Base-by-base conservation (phyloP, 2,888 invertebrate species). In the Eristalinus aeneus region DNA sequence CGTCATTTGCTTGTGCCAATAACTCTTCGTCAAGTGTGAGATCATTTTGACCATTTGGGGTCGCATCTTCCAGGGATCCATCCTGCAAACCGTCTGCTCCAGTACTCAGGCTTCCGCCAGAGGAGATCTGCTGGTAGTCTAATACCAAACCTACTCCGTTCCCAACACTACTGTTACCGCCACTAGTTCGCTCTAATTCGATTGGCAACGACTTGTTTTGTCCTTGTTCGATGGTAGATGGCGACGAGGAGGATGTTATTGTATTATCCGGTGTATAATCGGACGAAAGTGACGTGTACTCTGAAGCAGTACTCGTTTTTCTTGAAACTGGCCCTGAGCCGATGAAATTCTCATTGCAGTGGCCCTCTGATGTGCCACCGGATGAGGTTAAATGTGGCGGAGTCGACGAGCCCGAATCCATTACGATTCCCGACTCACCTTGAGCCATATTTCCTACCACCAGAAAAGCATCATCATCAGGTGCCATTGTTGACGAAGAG, bases 251-350 rank as follows among this genome's bases (percentile, higher is more conserved):
- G 12, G 91, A 91, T 27, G 92, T 92, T 16, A 92, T 90, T 12
- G 94, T 94, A 88, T 93, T 93, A 85, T 94, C 94, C 0, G 94
- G 94, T 22, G 94, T 94, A 88, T 94, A 94, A 85, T 94, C 94
- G 20, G 92, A 92, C 9, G 92, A 92, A 2, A 92, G 86, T 1
- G 93, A 92, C 2, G 93, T 93, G 64, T 92, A 92, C 79, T 93
- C 93, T 22, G 94, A 94, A 6, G 94, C 93, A 0, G 94, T 94
- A 89, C 94, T 94, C 0, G 94, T 94, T 89, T 94, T 94, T n/a
- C 94, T 91, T 0, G 94, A 94, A 2, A 93, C 90, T 4, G 92
- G 90, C 5, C 90, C 91, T 0, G 92, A 92, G 10, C 89, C 90
- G 12, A 89, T 88, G n/a, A 89, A 20, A 75, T 71, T 65, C 22